Evolutionary conservation across 2,888 invertebrate species (phyloP).

Genomic region (Volucella inanis): DNA sequence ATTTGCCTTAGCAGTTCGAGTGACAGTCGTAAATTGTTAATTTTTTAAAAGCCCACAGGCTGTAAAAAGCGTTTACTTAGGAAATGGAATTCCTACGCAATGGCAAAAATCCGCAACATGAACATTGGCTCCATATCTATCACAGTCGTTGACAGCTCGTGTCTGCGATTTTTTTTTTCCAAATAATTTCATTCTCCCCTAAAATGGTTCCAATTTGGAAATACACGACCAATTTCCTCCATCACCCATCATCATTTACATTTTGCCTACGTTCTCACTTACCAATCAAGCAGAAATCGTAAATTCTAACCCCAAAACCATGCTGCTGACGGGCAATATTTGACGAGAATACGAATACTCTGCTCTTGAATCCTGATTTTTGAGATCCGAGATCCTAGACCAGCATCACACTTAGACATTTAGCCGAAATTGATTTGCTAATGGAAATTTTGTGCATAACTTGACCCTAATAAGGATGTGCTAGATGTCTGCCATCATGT

Average conservation of each 20-base stretch:
- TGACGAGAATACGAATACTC: background rate
- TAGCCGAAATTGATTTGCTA: slow-evolving; percentile 67
- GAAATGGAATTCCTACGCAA: too few relatives aligned
- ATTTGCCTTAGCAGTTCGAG: too few relatives aligned
- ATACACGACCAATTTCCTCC: background rate
- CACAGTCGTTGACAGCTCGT: slow-evolving; percentile 1
- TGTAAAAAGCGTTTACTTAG: too few relatives aligned
- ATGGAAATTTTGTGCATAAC: slow-evolving; percentile 73
- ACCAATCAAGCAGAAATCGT: slow-evolving; percentile 21
- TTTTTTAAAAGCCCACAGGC: too few relatives aligned
- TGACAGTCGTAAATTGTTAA: too few relatives aligned
- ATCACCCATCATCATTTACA: slow-evolving; percentile 15
- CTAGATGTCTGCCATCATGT: background rate
- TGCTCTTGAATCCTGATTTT: slow-evolving; percentile 30
- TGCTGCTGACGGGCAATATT: background rate
- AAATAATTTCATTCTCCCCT: background rate
- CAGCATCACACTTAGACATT: slow-evolving; percentile 30
- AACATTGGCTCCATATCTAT: background rate
- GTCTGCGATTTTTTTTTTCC: background rate
- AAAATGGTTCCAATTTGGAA: slow-evolving; percentile 18
- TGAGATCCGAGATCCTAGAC: slow-evolving; percentile 10
- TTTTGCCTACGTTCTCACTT: slow-evolving; percentile 35
- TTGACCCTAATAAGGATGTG: slow-evolving; percentile 70
- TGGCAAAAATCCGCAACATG: too few relatives aligned
- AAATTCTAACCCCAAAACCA: slow-evolving; percentile 21